Evolutionary conservation across 1,140 invertebrate genomes (phyloP), one percentile per base, ranked within the genome.

Genomic region (Ooceraea biroi): DNA sequence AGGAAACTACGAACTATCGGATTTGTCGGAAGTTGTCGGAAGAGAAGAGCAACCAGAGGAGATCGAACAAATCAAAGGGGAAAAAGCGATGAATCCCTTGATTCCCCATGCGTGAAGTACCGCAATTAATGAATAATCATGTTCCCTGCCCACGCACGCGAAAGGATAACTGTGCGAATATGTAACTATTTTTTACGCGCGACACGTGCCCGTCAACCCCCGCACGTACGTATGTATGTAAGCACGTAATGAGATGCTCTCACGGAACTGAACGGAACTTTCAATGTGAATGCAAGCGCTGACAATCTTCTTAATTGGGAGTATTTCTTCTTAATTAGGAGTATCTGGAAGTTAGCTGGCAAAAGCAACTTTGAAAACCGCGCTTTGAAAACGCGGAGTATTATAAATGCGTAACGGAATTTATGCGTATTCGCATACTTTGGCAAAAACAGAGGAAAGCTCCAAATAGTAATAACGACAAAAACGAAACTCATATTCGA

Each of bases 1-100:
- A 69, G 69, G 61, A 85, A 90, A 85, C 89, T 85, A 89, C 87
- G 85, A 89, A 88, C 89, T 90, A 89, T 90, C 65, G 89, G 88
- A 88, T 89, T 89, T 91, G 86, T 83, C 65, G 36, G 36, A 85
- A 84, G 74, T 69, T 68, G 85, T 36, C 80, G 69, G 57, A 69
- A 80, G 50, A 52, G 46, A 46, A 17, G 30, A 19, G 0, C 27
- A 30, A 36, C n/a, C 1, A 11, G 19, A 14, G 8, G 17, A n/a
- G 41, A 58, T 46, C 25, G 22, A 12, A 12, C 44, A 30, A 14
- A 44, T 19, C n/a, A 14, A n/a, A 22, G n/a, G 25, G 19, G 17
- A n/a, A 27, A 57, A 22, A 57, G 12, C 11, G 3, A 36, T 8
- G 5, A 5, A 52, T 8, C n/a, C 0, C 44, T 30, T 44, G 48